A percentile compares a stretch with the other conserved stretches of the same genome.
Evolutionary conservation across 2,797 vertebrate genomes (phyloP).

Genomic region (Eupleurogrammus muticus): DNA sequence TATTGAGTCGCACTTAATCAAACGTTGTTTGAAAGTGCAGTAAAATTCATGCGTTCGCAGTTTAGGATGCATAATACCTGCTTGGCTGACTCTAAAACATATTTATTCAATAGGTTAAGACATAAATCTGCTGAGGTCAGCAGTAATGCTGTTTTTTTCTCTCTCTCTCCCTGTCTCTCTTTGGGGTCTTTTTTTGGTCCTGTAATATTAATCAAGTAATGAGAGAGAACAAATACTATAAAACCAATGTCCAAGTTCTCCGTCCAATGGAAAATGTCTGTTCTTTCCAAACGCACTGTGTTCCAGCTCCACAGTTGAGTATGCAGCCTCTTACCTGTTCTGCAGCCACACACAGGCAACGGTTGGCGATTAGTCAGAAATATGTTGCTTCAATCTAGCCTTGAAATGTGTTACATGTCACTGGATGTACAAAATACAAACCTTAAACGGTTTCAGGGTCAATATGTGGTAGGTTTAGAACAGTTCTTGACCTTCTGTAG

Average conservation of each 20-base stretch:
- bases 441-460: too few relatives aligned
- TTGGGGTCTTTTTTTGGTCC: slow-evolving; percentile 53
- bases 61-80: slow-evolving; percentile 40
- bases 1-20: slow-evolving; percentile 67
- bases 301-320: slow-evolving; percentile 68
- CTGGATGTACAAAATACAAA: too few relatives aligned
- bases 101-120: slow-evolving; percentile 71
- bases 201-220: slow-evolving; percentile 79
- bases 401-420: too few relatives aligned
- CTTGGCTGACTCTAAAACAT: slow-evolving; percentile 57
- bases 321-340: slow-evolving; percentile 63
- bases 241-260: slow-evolving; percentile 82
- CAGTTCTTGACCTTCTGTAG: too few relatives aligned
- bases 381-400: too few relatives aligned
- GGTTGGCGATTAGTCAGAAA: too few relatives aligned
- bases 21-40: slow-evolving; percentile 64
- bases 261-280: slow-evolving; percentile 83
- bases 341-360: slow-evolving; percentile 17
- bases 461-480: too few relatives aligned
- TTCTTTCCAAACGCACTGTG: slow-evolving; percentile 75
- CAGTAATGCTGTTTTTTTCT: slow-evolving; percentile 55
- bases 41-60: slow-evolving; percentile 74
- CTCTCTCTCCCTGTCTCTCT: slow-evolving; percentile 37
- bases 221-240: slow-evolving; percentile 82
- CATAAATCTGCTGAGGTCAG: slow-evolving; percentile 71